Percentiles rank a stretch among this genome's conserved stretches.
These are phyloP conservation scores for Eupeodes corollae DNA, from an alignment of 1,140 invertebrate genomes.

Conservation along the genomic window DNA sequence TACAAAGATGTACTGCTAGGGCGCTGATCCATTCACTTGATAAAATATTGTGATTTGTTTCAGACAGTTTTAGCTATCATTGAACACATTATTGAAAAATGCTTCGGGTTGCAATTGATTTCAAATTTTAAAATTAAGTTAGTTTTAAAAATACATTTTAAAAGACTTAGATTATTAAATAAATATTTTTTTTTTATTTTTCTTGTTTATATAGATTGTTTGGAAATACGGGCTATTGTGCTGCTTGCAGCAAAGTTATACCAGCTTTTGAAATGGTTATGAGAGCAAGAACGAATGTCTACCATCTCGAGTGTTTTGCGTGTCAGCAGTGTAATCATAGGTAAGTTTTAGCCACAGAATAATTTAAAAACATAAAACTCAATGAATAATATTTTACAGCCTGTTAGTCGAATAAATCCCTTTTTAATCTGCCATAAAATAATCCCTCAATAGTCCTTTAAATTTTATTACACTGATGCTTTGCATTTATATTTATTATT, in stretches of 20 bases:
- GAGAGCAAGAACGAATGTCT: slow-evolving; percentile 90
- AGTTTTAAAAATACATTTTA: too few relatives aligned
- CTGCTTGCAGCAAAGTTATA: slow-evolving; percentile 91
- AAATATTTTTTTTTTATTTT: slow-evolving; percentile 3
- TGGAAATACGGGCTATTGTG: slow-evolving; percentile 83
- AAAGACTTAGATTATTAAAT: too few relatives aligned
- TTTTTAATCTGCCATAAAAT: slow-evolving; percentile 28
- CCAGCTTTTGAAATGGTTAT: slow-evolving; percentile 99
- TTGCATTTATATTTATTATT: too few relatives aligned
- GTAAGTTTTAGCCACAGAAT: slow-evolving; percentile 45
- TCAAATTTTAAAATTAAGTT: too few relatives aligned
- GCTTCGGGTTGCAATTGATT: too few relatives aligned
- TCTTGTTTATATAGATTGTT: slow-evolving; percentile 57
- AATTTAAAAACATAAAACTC: too few relatives aligned
- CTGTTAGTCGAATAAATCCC: slow-evolving; percentile 7
- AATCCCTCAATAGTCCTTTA: slow-evolving; percentile 26
- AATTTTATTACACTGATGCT: slow-evolving; percentile 22
- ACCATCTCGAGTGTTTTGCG: slow-evolving; percentile 96
- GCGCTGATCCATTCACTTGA: too few relatives aligned
- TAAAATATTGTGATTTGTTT: too few relatives aligned
- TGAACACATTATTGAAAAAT: too few relatives aligned
- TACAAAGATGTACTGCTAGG: too few relatives aligned
- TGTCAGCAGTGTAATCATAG: slow-evolving; percentile 97
- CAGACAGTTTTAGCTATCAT: too few relatives aligned
- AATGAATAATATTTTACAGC: too few relatives aligned